Evolutionary conservation across 2,113 vertebrate species (phyloP).

Genomic region (Amblyopsis rosae): DNA sequence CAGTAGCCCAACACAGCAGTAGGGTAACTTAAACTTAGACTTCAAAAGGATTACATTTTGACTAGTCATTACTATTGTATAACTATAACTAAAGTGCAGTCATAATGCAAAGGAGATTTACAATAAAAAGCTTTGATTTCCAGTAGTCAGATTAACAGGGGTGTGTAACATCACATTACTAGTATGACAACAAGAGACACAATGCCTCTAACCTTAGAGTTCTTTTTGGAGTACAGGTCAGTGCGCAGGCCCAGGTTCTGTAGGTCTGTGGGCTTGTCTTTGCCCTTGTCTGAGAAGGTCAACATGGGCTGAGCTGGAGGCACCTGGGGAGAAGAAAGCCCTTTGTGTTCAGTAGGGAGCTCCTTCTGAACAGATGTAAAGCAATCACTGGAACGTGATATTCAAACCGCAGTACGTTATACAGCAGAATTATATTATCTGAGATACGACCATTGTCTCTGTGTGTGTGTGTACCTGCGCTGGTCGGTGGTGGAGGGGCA

Average conservation of each 20-base stretch:
- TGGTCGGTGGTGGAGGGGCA: slow-evolving; percentile 86
- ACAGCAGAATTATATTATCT: too few species aligned
- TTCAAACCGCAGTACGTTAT: background rate
- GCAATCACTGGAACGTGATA: background rate
- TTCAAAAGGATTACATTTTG: too few species aligned
- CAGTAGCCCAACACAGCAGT: background rate
- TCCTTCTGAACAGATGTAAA: background rate
- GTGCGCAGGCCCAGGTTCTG: slow-evolving; percentile 95
- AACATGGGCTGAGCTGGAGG: slow-evolving; percentile 93
- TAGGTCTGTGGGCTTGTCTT: slow-evolving; percentile 91
- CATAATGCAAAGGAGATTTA: too few species aligned
- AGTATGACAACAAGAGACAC: background rate
- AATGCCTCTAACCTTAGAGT: slow-evolving; percentile 80
- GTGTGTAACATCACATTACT: too few species aligned
- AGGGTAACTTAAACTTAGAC: too few species aligned
- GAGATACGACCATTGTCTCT: too few species aligned
- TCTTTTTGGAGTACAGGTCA: slow-evolving; percentile 94
- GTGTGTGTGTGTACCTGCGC: slow-evolving; percentile 59
- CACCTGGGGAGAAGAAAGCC: slow-evolving; percentile 69
- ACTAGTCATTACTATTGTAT: too few species aligned
- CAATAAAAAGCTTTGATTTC: too few species aligned
- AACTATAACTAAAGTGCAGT: too few species aligned
- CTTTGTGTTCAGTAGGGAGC: background rate
- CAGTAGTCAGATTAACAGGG: too few species aligned
- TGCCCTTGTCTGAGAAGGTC: slow-evolving; percentile 90